Percentiles rank a stretch among this genome's conserved stretches.
phyloP scores from a whole-genome alignment of 2,113 vertebrate genomes.

The Epinephelus fuscoguttatus region DNA sequence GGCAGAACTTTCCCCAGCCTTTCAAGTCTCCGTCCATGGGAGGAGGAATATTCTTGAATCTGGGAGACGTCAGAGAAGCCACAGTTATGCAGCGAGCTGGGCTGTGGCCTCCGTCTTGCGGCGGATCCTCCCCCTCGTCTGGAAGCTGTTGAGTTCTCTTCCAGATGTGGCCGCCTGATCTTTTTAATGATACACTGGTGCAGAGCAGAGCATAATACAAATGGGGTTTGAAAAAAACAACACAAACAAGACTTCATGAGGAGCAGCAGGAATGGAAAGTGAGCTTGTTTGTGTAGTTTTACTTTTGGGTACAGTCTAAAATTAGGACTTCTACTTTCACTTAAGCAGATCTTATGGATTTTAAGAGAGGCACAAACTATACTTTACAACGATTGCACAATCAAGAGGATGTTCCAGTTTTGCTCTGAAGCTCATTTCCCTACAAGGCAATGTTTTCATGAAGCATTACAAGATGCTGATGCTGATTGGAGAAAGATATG shows the following conservation, averaged over 20 bases:
- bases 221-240: conserved; percentile 10
- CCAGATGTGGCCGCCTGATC: conserved; percentile 76
- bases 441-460: not conserved
- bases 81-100: conserved; percentile 73
- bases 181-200: conserved; percentile 56
- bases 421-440: not conserved
- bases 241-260: conserved; percentile 17
- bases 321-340: not conserved
- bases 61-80: conserved; percentile 59
- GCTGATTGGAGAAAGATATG: not conserved
- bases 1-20: not conserved
- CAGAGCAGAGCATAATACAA: conserved; percentile 41
- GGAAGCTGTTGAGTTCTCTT: conserved; percentile 74
- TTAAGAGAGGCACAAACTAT: not conserved
- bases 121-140: conserved; percentile 73
- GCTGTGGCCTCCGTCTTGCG: conserved; percentile 62
- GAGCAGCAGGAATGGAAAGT: not conserved
- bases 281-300: not conserved
- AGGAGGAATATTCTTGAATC: conserved; percentile 49
- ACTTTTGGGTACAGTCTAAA: not conserved
- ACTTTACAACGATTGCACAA: conserved; percentile 5
- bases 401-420: not conserved
- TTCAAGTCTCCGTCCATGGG: not conserved
- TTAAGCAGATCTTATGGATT: not conserved
- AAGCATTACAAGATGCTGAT: not conserved